Base-by-base conservation (phyloP, 2,113 vertebrate species). In the Aspidoscelis tigris region DNA sequence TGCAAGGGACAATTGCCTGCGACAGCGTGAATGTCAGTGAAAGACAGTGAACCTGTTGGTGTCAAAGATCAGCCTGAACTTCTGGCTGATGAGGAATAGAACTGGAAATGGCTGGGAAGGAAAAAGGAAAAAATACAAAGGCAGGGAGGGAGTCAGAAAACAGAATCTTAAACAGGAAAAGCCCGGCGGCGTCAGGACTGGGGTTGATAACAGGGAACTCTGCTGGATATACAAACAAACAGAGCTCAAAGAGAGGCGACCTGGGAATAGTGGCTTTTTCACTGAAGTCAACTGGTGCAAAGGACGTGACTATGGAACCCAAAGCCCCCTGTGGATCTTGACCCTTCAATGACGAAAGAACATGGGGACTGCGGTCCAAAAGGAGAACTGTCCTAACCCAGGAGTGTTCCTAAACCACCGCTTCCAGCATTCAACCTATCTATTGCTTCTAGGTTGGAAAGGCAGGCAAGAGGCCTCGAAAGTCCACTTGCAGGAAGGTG, bases 101-200 rank as follows among this genome's bases (percentile, higher is more conserved):
- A 79, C 66, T 78, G 86, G 95, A 91, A 84, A 96, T 94, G 93
- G 95, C 85, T 74, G 90, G 93, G 89, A 92, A 95, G 95, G 95
- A 84, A 93, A 93, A 95, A 96, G 92, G 92, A 88, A 65, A 73
- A 80, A 76, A 83, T 55, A 88, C 16, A 7, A 89, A 90, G 81
- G 87, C 88, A 89, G 93, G 95, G 97, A 96, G 97, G 97, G 96
- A 98, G 97, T 96, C 95, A 95, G 96, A 96, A 97, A 96, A 96
- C 92, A 96, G 96, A 97, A 98, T 97, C 97, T 98, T 96, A 97
- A 98, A 99, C 98, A 98, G 98, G 98, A 99, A 99, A 96, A 97
- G 96, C 94, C 93, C 96, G 97, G 98, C 98, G 97, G 97, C 98
- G 96, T 98, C 94, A 95, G 94, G 94, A 94, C 95, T 96, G 94